Base-by-base conservation (phyloP, 2,113 vertebrate species). In the Gambusia affinis region DNA sequence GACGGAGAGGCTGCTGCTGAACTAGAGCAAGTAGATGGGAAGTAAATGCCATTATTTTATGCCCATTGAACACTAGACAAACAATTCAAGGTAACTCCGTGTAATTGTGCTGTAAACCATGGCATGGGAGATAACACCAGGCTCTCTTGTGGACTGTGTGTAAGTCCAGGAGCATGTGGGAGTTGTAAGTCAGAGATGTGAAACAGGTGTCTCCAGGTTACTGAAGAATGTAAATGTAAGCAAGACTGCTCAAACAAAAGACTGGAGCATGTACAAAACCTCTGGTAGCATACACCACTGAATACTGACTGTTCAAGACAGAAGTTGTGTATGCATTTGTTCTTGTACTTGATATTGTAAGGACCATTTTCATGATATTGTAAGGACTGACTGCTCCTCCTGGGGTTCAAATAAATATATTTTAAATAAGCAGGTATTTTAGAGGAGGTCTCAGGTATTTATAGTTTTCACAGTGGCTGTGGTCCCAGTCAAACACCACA, bases 141-240 rank as follows among this genome's bases (percentile, higher is more conserved):
- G 42, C 27, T 68, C 35, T 47, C 15, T 22, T 31, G 54, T 79
- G 74, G 31, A 57, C 76, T 74, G 70, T 37, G 75, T 62, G n/a
- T 68, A 42, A 44, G 35, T 54, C 31, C n/a, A 24, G 15, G 42
- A 81, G 76, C 67, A 73, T 81, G 81, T 86, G 80, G 73, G 85
- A 75, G 83, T 73, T 68, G 64, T 64, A 62, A 24, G 70, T 61
- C 42, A 75, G 66, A 24, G 68, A 66, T 60, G 64, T 87, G 74
- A 87, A 88, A 73, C 84, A 90, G 79, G 75, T 83, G 93, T 94
- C 83, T 91, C 93, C 84, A 90, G 87, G 93, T 89, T 84, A 91
- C 89, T 79, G 80, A 35, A 78, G 87, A 93, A 92, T 92, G 90
- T 84, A 84, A 89, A 86, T 65, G 79, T 86, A 87, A 85, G 83